Conservation (phyloP, 1,140 invertebrate genomes). For the Laupala kohalensis region DNA sequence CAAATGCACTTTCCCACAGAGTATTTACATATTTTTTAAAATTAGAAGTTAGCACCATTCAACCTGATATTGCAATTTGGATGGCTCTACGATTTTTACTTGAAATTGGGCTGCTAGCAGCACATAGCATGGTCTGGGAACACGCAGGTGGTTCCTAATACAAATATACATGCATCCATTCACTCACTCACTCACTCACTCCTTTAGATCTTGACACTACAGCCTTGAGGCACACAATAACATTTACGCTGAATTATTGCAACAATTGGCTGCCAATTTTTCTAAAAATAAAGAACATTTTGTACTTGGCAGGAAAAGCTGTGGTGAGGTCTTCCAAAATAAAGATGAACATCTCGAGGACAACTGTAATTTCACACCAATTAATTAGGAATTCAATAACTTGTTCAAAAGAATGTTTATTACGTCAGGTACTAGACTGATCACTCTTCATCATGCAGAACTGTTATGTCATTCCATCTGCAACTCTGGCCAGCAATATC, state of each 20-base stretch:
- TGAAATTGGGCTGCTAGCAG: background rate
- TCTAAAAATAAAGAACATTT: conserved; percentile 9
- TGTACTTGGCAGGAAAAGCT: conserved; percentile 14
- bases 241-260: conserved; percentile 7
- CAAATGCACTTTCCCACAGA: background rate
- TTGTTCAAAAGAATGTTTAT: conserved; percentile 9
- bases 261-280: conserved; percentile 14
- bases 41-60: background rate
- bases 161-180: background rate
- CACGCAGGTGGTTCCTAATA: background rate
- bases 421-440: conserved; percentile 13
- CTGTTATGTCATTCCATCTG: background rate
- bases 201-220: conserved; percentile 9
- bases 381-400: background rate
- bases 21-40: background rate
- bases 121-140: background rate
- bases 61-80: background rate
- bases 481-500: background rate
- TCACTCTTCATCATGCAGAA: conserved; percentile 8
- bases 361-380: background rate
- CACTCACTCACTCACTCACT: background rate
- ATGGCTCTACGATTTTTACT: background rate
- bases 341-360: background rate
- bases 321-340: conserved; percentile 2
- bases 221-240: conserved; percentile 6